A percentile compares a stretch with the other conserved stretches of the same genome.
These are phyloP conservation scores for Plectropomus leopardus DNA, from an alignment of 2,113 vertebrate genomes.

Conservation along the genomic window DNA sequence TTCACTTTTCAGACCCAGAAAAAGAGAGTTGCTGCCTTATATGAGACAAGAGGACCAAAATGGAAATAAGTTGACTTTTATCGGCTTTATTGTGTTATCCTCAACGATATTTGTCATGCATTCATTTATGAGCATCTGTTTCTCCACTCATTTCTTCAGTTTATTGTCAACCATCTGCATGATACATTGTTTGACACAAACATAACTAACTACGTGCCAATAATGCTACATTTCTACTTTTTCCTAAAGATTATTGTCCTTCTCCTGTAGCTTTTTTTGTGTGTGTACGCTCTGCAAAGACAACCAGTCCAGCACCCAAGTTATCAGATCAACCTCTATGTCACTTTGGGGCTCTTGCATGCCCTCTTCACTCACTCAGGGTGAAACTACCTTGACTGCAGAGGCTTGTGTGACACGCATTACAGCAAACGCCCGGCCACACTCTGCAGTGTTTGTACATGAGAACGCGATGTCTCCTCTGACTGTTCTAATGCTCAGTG, in stretches of 20 bases:
- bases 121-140: not conserved
- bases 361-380: not conserved
- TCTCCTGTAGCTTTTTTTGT: not conserved
- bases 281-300: not conserved
- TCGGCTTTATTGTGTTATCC: not conserved
- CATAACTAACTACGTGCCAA: not conserved
- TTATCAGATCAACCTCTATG: not conserved
- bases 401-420: conserved; percentile 43
- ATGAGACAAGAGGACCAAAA: not conserved
- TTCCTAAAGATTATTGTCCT: not conserved
- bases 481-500: conserved; percentile 63
- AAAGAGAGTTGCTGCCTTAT: not conserved
- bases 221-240: not conserved
- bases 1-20: no score
- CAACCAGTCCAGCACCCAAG: not conserved
- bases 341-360: not conserved
- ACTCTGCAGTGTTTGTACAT: not conserved
- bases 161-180: not conserved
- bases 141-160: not conserved
- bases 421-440: conserved; percentile 23
- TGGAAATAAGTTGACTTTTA: not conserved
- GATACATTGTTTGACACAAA: not conserved
- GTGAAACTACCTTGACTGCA: conserved; percentile 32
- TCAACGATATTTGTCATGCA: not conserved
- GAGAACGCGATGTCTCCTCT: conserved; percentile 25